Percentiles rank a stretch among this genome's conserved stretches.
Evolutionary conservation across 2,797 vertebrate genomes (phyloP).

Genomic region (Lacerta bilineata): DNA sequence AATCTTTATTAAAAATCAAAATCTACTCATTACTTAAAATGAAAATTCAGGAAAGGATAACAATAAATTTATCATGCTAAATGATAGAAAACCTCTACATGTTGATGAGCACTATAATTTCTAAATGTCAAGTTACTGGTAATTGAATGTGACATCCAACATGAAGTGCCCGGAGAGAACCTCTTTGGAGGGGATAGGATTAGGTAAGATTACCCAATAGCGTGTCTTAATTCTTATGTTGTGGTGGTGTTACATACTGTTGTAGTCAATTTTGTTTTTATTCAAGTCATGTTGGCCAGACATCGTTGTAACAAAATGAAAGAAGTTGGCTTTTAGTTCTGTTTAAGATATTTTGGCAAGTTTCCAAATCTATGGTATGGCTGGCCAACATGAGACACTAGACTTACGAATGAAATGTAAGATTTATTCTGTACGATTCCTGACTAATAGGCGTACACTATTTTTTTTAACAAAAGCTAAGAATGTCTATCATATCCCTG

Average conservation of each 20-base stretch:
- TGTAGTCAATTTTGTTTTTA: slow-evolving; percentile 70
- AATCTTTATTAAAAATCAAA: slow-evolving; percentile 11
- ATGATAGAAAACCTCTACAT: background rate
- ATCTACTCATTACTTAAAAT: background rate
- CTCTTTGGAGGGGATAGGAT: slow-evolving; percentile 85
- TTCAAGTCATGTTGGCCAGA: slow-evolving; percentile 37
- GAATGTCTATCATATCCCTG: slow-evolving; percentile 83
- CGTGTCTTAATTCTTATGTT: slow-evolving; percentile 76
- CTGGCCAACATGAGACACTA: slow-evolving; percentile 48
- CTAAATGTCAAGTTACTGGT: slow-evolving; percentile 65
- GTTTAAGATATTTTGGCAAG: slow-evolving; percentile 34
- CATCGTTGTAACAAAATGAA: slow-evolving; percentile 32
- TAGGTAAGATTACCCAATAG: slow-evolving; percentile 80
- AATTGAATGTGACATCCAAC: slow-evolving; percentile 85
- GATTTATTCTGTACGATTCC: slow-evolving; percentile 43
- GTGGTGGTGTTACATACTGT: slow-evolving; percentile 72
- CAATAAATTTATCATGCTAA: slow-evolving; percentile 6
- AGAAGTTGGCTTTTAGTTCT: slow-evolving; percentile 19
- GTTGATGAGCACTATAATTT: slow-evolving; percentile 80
- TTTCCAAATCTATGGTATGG: slow-evolving; percentile 63
- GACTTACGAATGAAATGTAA: slow-evolving; percentile 37
- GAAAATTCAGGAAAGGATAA: background rate
- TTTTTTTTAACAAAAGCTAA: slow-evolving; percentile 59
- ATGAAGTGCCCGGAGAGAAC: slow-evolving; percentile 83
- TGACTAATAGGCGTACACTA: background rate